Evolutionary conservation across 2,888 invertebrate species (phyloP).

Genomic region (Eubasilissa splendida): DNA sequence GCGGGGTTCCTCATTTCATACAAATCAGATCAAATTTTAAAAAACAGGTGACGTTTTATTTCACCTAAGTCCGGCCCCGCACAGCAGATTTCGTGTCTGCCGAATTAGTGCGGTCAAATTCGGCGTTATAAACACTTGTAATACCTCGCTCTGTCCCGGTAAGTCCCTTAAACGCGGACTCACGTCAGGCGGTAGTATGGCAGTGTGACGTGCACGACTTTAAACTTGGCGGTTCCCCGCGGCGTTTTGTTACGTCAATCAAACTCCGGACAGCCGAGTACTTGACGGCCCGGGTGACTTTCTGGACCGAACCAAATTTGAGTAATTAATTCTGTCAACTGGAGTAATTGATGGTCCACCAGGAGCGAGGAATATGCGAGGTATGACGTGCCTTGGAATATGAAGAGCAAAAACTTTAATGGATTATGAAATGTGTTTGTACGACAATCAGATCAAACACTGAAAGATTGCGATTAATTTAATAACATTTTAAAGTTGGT

Average conservation of each 20-base stretch:
- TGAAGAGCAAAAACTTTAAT: not conserved
- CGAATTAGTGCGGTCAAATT: slow-evolving; percentile 12
- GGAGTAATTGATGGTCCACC: slow-evolving; percentile 52
- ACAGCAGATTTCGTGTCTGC: slow-evolving; percentile 2
- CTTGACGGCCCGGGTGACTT: slow-evolving; percentile 40
- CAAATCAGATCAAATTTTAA: no score
- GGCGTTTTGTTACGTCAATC: slow-evolving; percentile 54
- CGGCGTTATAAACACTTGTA: slow-evolving; percentile 26
- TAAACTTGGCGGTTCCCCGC: slow-evolving; percentile 40
- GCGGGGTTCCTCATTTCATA: no score
- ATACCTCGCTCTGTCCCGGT: slow-evolving; percentile 14
- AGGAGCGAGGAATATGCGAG: slow-evolving; percentile 4
- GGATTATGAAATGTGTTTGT: not conserved
- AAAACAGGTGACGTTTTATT: no score
- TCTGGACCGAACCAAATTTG: slow-evolving; percentile 48
- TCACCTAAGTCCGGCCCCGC: slow-evolving; percentile 4
- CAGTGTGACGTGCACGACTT: slow-evolving; percentile 41
- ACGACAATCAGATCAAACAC: no score
- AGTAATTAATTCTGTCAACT: slow-evolving; percentile 56
- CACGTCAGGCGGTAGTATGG: not conserved
- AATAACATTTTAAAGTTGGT: no score
- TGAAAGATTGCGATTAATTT: no score
- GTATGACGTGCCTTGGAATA: not conserved
- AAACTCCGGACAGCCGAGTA: slow-evolving; percentile 25
- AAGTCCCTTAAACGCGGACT: slow-evolving; percentile 23